A percentile compares a stretch with the other conserved stretches of the same genome.
Evolutionary conservation across 2,888 invertebrate genomes (phyloP).

Genomic region (Drosophila affinis): DNA sequence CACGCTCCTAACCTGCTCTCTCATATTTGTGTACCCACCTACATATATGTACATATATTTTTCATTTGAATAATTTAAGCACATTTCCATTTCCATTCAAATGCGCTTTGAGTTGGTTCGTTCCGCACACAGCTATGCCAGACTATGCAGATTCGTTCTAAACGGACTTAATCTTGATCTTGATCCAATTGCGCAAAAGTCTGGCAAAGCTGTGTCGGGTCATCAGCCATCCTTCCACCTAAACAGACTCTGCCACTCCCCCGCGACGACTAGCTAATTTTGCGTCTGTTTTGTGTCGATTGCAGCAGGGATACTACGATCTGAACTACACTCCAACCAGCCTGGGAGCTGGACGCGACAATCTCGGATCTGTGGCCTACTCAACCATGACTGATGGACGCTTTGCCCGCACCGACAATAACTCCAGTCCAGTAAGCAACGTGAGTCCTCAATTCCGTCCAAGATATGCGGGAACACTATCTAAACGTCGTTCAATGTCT

Average conservation of each 20-base stretch:
- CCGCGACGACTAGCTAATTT: constrained; percentile 12
- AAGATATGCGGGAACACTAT: background rate
- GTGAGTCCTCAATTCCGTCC: constrained; percentile 64
- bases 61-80: constrained; percentile 12
- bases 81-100: constrained; percentile 15
- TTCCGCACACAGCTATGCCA: constrained; percentile 11
- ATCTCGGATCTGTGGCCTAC: constrained; percentile 88
- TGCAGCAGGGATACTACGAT: constrained; percentile 87
- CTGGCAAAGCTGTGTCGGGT: constrained; percentile 18
- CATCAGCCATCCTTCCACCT: constrained; percentile 13
- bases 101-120: background rate
- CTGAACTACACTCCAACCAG: constrained; percentile 90
- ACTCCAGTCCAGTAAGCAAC: constrained; percentile 88
- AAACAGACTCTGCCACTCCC: background rate
- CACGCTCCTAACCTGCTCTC: background rate
- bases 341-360: constrained; percentile 87
- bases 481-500: background rate
- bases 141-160: background rate
- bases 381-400: constrained; percentile 89
- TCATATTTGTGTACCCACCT: background rate
- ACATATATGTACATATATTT: background rate
- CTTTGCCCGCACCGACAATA: constrained; percentile 90
- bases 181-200: background rate
- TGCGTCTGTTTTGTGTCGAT: constrained; percentile 25
- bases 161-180: too few relatives aligned